Conservation (phyloP, 2,113 vertebrate species). For the human (Homo sapiens) region DNA sequence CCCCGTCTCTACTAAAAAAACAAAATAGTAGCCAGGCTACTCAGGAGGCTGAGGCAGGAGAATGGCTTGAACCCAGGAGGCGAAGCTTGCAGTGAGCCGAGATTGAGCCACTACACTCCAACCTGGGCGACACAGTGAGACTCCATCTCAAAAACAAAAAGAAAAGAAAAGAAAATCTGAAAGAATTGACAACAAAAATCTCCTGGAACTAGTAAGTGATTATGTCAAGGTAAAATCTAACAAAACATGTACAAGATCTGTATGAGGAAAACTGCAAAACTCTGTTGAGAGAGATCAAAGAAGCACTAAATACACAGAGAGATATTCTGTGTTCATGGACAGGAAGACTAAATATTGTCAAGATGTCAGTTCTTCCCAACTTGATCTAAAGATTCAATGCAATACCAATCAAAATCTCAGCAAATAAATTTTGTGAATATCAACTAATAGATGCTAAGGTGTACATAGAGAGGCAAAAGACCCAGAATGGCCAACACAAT, state of each 20-base stretch:
- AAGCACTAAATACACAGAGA: background rate
- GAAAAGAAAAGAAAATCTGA: background rate
- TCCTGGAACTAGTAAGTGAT: background rate
- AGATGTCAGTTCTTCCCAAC: background rate
- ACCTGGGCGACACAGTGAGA: no score
- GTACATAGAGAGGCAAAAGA: background rate
- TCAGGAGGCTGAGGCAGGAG: no score
- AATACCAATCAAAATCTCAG: background rate
- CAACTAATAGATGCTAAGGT: background rate
- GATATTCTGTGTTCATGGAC: background rate
- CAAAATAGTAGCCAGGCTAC: no score
- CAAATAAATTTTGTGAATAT: background rate
- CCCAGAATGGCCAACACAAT: background rate
- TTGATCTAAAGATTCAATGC: background rate
- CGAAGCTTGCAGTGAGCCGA: no score
- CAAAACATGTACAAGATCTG: background rate
- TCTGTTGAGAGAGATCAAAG: background rate
- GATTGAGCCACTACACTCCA: no score
- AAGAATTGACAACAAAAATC: background rate
- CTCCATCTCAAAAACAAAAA: no score
- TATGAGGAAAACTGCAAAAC: background rate
- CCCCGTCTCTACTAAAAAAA: no score
- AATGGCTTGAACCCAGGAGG: no score
- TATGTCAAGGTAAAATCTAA: background rate
- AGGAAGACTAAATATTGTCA: background rate